A percentile compares a stretch with the other conserved stretches of the same genome.
phyloP scores from a whole-genome alignment of 1,140 invertebrate species.

The Tetragonula clypearis region DNA sequence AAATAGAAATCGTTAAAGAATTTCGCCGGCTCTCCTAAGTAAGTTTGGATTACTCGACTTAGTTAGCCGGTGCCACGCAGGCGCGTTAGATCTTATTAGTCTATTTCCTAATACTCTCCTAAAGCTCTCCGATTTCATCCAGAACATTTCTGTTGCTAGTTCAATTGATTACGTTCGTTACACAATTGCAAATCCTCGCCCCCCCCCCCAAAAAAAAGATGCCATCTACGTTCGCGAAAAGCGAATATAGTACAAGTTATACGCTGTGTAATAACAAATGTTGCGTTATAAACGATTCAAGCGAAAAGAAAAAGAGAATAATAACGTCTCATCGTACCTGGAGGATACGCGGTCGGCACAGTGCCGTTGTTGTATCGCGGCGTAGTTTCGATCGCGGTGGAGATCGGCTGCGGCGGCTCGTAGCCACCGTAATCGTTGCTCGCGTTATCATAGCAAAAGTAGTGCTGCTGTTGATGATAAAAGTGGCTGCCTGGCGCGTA shows the following conservation, averaged over 20 bases:
- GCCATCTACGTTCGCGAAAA: too few species aligned
- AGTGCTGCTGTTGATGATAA: slow-evolving; percentile 77
- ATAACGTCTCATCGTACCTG: slow-evolving; percentile 42
- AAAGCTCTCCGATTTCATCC: background rate
- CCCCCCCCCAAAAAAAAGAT: background rate
- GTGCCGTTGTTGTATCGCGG: slow-evolving; percentile 75
- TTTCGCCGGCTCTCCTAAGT: background rate
- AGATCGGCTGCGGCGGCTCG: slow-evolving; percentile 67
- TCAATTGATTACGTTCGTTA: background rate
- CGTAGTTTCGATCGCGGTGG: slow-evolving; percentile 73
- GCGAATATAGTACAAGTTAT: background rate
- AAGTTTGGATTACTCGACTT: background rate
- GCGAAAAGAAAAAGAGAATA: background rate
- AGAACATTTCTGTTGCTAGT: background rate
- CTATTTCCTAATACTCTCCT: background rate
- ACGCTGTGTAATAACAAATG: background rate
- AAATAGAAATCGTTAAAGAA: background rate
- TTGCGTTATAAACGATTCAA: background rate
- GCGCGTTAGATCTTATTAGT: slow-evolving; percentile 2
- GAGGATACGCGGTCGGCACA: slow-evolving; percentile 58
- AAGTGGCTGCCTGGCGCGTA: slow-evolving; percentile 79
- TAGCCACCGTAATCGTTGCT: slow-evolving; percentile 71
- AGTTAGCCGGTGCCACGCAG: background rate
- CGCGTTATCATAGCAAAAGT: slow-evolving; percentile 78
- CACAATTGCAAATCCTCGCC: background rate